These are phyloP conservation scores for Vulpes vulpes DNA, from an alignment of 2,113 vertebrate species.

Conservation along the genomic window DNA sequence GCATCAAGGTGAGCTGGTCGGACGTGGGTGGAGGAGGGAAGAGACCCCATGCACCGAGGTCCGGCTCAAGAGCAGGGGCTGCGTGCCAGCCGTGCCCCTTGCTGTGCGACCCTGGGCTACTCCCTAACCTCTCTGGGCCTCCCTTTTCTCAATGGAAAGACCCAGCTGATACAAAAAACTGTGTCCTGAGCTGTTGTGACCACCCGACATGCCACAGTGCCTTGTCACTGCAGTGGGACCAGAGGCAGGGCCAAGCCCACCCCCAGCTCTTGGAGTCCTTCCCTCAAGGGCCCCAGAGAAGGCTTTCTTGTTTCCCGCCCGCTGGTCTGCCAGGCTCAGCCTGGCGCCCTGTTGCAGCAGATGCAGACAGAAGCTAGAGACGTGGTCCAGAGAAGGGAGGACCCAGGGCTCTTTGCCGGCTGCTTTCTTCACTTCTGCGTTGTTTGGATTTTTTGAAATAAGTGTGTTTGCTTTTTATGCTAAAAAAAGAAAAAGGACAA, in stretches of 20 bases:
- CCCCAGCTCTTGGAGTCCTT: neutral
- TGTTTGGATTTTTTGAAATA: neutral
- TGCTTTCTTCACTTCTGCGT: neutral
- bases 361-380: neutral
- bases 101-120: neutral
- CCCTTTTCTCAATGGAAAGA: neutral
- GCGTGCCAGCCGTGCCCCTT: accelerated
- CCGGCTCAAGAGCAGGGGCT: neutral
- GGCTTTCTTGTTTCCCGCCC: neutral
- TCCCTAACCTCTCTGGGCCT: neutral
- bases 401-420: accelerated
- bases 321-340: neutral
- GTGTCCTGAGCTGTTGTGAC: neutral
- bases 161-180: neutral
- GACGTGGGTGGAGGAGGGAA: neutral
- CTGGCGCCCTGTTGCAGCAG: neutral
- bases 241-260: neutral
- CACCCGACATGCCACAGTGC: accelerated
- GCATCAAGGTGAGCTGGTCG: conserved; percentile 93
- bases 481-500: neutral
- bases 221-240: neutral
- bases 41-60: neutral
- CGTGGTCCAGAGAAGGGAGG: accelerated
- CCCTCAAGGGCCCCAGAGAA: neutral
- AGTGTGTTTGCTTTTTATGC: neutral